A percentile compares a stretch with the other conserved stretches of the same genome.
Conservation (phyloP, 2,888 invertebrate genomes). For the Hanleya hanleyi region DNA sequence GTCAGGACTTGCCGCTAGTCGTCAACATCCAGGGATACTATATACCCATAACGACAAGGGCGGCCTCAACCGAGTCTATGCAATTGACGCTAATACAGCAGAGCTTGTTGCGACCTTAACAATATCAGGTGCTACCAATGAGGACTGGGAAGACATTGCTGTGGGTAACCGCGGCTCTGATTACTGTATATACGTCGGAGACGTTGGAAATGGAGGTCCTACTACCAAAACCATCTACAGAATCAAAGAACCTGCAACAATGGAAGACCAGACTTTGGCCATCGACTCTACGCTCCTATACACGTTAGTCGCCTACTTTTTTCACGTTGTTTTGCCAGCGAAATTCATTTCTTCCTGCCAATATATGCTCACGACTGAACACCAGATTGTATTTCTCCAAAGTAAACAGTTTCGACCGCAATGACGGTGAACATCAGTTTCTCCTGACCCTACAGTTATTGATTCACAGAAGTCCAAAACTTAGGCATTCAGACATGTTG, state of each 20-base stretch:
- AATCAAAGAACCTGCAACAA: conserved; percentile 26
- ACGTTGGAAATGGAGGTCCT: conserved; percentile 27
- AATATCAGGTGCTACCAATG: conserved; percentile 17
- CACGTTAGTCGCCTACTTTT: conserved; percentile 17
- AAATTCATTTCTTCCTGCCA: too few relatives aligned
- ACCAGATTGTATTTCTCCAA: too few relatives aligned
- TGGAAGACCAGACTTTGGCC: conserved; percentile 11
- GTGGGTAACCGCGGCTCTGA: conserved; percentile 34
- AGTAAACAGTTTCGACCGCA: too few relatives aligned
- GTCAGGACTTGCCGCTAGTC: conserved; percentile 1
- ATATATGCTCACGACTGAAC: too few relatives aligned
- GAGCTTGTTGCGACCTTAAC: not conserved
- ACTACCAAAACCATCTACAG: conserved; percentile 31
- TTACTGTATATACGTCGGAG: conserved; percentile 37
- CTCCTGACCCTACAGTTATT: too few relatives aligned
- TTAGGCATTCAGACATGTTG: too few relatives aligned
- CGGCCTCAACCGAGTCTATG: not conserved
- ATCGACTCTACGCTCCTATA: conserved; percentile 17
- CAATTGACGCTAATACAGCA: not conserved
- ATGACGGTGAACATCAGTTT: too few relatives aligned
- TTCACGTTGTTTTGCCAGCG: too few relatives aligned
- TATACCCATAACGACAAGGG: conserved; percentile 2
- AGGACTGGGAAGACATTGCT: conserved; percentile 48
- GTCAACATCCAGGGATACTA: not conserved
- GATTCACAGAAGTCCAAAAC: too few relatives aligned